phyloP scores from a whole-genome alignment of 2,113 vertebrate genomes.

The Heterochromis multidens region DNA sequence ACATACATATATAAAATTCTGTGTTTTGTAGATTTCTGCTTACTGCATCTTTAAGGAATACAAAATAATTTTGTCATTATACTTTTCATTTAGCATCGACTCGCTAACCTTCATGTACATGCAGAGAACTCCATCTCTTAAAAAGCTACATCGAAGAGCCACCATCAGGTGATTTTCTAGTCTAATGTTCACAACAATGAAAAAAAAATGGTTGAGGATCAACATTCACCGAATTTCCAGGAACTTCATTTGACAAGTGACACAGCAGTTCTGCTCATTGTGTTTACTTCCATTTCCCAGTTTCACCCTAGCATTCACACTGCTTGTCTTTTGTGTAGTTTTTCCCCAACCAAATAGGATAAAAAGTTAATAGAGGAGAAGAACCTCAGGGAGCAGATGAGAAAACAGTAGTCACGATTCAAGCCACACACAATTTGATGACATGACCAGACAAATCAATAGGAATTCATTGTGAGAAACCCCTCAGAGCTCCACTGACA shows the following conservation, averaged over 20 bases:
- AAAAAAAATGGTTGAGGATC: neutral
- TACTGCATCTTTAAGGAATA: neutral
- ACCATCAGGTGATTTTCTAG: neutral
- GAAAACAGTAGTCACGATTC: conserved; percentile 59
- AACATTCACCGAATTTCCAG: neutral
- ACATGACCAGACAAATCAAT: conserved; percentile 70
- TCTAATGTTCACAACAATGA: neutral
- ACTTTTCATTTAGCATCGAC: neutral
- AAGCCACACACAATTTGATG: conserved; percentile 59
- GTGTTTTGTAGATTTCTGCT: neutral
- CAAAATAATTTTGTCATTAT: neutral
- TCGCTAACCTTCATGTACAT: fast-evolving
- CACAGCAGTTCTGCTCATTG: neutral
- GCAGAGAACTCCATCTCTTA: neutral
- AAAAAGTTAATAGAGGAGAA: conserved; percentile 39
- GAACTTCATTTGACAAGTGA: neutral
- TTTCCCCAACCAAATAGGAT: conserved; percentile 35
- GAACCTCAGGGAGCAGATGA: conserved; percentile 53
- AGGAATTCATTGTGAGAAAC: conserved; percentile 57
- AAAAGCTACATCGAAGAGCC: neutral
- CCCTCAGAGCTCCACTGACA: conserved; percentile 42
- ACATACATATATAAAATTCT: too few species aligned
- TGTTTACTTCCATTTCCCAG: conserved; percentile 17
- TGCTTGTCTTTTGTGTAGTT: conserved; percentile 24
- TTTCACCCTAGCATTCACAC: neutral